These are phyloP conservation scores for Melanogrammus aeglefinus DNA, from an alignment of 2,797 vertebrate genomes.

Conservation along the genomic window DNA sequence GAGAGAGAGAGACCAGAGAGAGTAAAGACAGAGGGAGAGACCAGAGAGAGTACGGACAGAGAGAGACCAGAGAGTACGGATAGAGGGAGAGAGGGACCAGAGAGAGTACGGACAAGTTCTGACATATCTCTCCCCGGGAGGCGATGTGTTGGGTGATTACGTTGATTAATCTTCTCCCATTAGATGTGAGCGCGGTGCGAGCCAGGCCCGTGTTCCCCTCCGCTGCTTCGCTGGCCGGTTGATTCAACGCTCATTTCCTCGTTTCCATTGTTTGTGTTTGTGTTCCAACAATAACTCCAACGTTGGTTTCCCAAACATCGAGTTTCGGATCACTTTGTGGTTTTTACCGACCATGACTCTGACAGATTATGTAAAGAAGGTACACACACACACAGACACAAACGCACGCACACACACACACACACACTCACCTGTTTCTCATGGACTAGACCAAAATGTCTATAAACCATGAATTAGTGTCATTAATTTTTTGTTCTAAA, in stretches of 20 bases:
- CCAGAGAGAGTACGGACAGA: too few species aligned
- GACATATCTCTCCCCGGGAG: slow-evolving; percentile 40
- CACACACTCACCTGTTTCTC: neutral
- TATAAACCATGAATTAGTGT: neutral
- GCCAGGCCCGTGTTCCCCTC: slow-evolving; percentile 28
- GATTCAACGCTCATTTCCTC: slow-evolving; percentile 30
- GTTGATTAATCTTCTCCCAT: slow-evolving; percentile 53
- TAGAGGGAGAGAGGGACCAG: too few species aligned
- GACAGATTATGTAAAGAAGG: neutral
- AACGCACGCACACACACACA: neutral
- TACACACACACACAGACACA: neutral
- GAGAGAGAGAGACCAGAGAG: too few species aligned
- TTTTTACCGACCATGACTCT: neutral
- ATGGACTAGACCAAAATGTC: neutral
- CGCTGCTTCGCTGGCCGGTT: neutral
- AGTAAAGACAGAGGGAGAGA: too few species aligned
- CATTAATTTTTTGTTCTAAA: neutral
- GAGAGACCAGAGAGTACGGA: too few species aligned
- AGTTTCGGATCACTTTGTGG: neutral
- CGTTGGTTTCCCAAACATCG: neutral
- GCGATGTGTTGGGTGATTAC: slow-evolving; percentile 48
- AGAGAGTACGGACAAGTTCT: too few species aligned
- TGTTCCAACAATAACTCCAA: neutral
- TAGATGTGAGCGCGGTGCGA: slow-evolving; percentile 24
- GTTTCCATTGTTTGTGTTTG: neutral